Evolutionary conservation across 1,140 invertebrate genomes (phyloP), one percentile per base, ranked within the genome.

Genomic region (Drosophila sp.): DNA sequence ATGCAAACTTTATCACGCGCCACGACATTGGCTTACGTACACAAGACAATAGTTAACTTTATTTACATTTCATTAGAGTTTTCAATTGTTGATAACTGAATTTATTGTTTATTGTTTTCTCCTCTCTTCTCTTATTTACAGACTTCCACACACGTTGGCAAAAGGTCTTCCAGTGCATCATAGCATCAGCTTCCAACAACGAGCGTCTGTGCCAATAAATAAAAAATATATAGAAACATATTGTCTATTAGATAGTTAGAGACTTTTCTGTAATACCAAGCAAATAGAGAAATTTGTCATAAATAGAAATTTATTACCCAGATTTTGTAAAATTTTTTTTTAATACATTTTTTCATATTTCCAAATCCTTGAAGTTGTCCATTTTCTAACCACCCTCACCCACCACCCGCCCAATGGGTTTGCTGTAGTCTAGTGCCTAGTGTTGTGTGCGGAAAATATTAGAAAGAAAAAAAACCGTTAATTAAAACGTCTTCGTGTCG

Each of bases 61-160:
- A 60, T 76, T 76, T 76, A 60, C 73, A 70, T 76, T 76, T 76
- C 66, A 76, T 76, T 76, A 76, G 73, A 76, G 25, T 8, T 56
- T 35, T 38, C 40, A 57, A 47, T 72, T 17, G 44, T 69, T 76
- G 33, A 60, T 64, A 63, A 60, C 40, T 76, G 56, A 25, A 10
- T 33, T 25, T 58, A 17, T 63, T 57, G 61, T 60, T 63, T 56
- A 55, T 11, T 58, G 3, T 38, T 25, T 27, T 33, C 64, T 41
- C 3, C 41, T n/a, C 35, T 8, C 58, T 54, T 10, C n/a, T 40
- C 47, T 41, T 38, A 25, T 11, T 77, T 77, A 1, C 75, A 77
- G 75, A 77, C 74, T 71, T 77, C 72, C 67, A 61, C 47, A 47
- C 4, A 17, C 11, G 40, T 33, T 41, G 54, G 60, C 44, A 35